Evolutionary conservation across 30 jellyfish, hydroid and myxozoan species (phyloP).

Genomic region (Pelagia noctiluca): DNA sequence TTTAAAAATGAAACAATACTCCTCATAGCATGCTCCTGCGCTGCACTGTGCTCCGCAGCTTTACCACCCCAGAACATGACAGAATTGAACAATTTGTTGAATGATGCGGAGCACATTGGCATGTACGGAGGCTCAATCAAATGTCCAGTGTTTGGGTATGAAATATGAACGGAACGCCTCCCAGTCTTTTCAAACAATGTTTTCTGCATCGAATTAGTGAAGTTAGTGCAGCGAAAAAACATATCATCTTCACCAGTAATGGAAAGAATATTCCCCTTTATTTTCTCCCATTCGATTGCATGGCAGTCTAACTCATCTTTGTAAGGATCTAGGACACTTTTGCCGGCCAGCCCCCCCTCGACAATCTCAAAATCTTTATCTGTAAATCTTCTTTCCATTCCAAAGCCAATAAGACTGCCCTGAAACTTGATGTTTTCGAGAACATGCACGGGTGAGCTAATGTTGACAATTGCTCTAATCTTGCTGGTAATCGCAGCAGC

Average conservation of each 20-base stretch:
- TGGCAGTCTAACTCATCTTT: background rate
- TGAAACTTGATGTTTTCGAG: slow-evolving; percentile 14
- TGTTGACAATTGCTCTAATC: slow-evolving; percentile 41
- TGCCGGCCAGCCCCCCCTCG: background rate
- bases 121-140: slow-evolving; percentile 79
- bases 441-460: slow-evolving; percentile 10
- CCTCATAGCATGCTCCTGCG: slow-evolving; percentile 77
- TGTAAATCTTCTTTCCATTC: background rate
- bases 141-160: slow-evolving; percentile 37
- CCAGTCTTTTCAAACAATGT: background rate
- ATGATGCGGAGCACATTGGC: slow-evolving; percentile 64
- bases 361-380: background rate
- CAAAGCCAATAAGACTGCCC: slow-evolving; percentile 3
- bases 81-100: background rate
- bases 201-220: slow-evolving; percentile 15
- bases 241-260: slow-evolving; percentile 45
- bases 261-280: slow-evolving; percentile 29
- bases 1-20: slow-evolving; percentile 41
- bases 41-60: slow-evolving; percentile 51
- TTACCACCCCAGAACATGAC: slow-evolving; percentile 67
- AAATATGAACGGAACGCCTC: background rate
- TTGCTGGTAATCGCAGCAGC: slow-evolving; percentile 29
- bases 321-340: background rate
- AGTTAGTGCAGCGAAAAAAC: background rate
- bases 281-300: slow-evolving; percentile 47